These are phyloP conservation scores for Galemys pyrenaicus DNA, from an alignment of 2,113 vertebrate genomes.

Conservation along the genomic window DNA sequence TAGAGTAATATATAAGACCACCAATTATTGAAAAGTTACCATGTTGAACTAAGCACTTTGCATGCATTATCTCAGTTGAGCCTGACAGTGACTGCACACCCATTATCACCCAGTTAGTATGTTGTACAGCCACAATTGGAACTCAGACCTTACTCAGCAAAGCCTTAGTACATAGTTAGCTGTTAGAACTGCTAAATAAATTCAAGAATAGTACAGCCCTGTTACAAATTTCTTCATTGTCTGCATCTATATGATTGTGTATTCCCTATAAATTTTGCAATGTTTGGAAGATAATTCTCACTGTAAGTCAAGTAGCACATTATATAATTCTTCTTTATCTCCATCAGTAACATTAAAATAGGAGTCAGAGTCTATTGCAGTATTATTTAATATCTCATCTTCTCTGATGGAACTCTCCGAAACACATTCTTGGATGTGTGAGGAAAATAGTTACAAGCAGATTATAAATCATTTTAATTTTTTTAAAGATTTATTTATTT, in stretches of 20 bases:
- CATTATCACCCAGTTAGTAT: neutral
- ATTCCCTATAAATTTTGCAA: neutral
- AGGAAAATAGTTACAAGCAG: slow-evolving; percentile 57
- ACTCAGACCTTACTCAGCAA: slow-evolving; percentile 4
- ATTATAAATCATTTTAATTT: slow-evolving; percentile 18
- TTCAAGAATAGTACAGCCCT: neutral
- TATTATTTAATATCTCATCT: slow-evolving; percentile 22
- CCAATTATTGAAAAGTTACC: neutral
- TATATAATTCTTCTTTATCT: neutral
- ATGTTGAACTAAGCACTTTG: neutral
- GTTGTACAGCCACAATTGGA: slow-evolving; percentile 12
- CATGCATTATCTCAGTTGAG: neutral
- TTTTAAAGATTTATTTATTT: no score
- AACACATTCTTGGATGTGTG: slow-evolving; percentile 56
- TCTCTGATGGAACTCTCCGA: slow-evolving; percentile 35
- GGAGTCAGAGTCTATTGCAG: neutral
- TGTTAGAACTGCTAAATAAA: slow-evolving; percentile 39
- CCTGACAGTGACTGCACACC: neutral
- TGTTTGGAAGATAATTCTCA: slow-evolving; percentile 38
- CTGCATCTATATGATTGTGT: neutral
- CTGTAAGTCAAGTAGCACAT: neutral
- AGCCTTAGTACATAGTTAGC: neutral
- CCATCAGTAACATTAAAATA: slow-evolving; percentile 16
- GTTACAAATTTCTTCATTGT: neutral
- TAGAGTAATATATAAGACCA: slow-evolving; percentile 41